phyloP scores from a whole-genome alignment of 2,113 vertebrate genomes.

The Circaetus gallicus region DNA sequence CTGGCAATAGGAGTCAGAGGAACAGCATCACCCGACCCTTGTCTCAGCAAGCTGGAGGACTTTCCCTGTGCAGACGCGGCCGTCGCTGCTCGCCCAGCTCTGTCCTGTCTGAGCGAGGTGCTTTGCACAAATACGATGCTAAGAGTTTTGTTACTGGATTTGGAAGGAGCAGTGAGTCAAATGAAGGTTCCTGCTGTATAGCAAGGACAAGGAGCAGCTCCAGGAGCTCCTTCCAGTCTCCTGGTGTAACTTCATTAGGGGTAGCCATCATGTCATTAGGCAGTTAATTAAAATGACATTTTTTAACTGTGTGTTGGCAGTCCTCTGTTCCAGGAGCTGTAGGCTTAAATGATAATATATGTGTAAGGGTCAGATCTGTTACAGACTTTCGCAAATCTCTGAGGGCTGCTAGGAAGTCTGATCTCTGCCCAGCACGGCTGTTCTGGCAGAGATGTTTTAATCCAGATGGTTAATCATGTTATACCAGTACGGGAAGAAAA shows the following conservation, averaged over 20 bases:
- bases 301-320: background rate
- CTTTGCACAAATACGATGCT: background rate
- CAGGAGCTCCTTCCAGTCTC: background rate
- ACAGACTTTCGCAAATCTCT: background rate
- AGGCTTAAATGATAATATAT: background rate
- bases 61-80: background rate
- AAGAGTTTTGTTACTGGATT: background rate
- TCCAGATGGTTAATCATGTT: background rate
- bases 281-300: background rate
- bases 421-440: background rate
- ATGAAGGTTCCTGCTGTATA: background rate
- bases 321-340: background rate
- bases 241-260: background rate
- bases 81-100: rapidly evolving
- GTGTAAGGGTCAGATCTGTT: background rate
- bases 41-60: background rate
- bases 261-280: background rate
- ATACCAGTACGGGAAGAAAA: background rate
- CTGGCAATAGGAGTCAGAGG: background rate
- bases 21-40: background rate
- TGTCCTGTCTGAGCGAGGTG: background rate
- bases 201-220: background rate
- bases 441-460: background rate
- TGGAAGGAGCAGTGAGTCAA: background rate
- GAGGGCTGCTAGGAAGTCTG: background rate